Evolutionary conservation across 2,888 invertebrate genomes (phyloP).

Genomic region (Philereme vetulata): DNA sequence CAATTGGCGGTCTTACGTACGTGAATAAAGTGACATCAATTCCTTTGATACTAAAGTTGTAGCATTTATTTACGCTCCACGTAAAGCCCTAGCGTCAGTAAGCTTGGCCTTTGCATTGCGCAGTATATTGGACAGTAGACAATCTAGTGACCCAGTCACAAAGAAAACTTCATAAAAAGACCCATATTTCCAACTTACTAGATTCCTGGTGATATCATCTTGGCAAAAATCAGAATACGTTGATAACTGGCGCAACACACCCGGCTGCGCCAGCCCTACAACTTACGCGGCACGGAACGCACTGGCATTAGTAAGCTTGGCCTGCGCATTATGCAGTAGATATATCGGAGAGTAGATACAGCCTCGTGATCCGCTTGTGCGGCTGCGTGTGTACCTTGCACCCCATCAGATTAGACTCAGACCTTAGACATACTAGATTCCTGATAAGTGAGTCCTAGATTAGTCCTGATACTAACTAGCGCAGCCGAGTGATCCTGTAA

Average conservation of each 20-base stretch:
- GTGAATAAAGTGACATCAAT: too few relatives aligned
- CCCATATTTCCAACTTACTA: too few relatives aligned
- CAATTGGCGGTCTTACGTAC: too few relatives aligned
- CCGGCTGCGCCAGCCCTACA: background rate
- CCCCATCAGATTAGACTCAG: too few relatives aligned
- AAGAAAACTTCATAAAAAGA: too few relatives aligned
- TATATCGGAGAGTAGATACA: slow-evolving; percentile 98
- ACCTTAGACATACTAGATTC: too few relatives aligned
- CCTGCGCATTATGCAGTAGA: slow-evolving; percentile 97
- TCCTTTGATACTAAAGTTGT: too few relatives aligned
- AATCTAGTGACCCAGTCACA: too few relatives aligned
- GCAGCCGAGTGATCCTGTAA: too few relatives aligned
- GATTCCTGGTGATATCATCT: too few relatives aligned
- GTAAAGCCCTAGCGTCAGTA: slow-evolving; percentile 96
- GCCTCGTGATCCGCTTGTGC: slow-evolving; percentile 94
- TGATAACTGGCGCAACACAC: slow-evolving; percentile 30
- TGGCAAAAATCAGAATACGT: slow-evolving; percentile 66
- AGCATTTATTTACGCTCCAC: slow-evolving; percentile 67
- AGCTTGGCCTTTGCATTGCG: slow-evolving; percentile 98
- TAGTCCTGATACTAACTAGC: too few relatives aligned
- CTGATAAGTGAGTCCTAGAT: too few relatives aligned
- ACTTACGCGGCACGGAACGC: slow-evolving; percentile 94
- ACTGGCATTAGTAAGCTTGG: slow-evolving; percentile 97
- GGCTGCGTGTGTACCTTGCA: slow-evolving; percentile 89
- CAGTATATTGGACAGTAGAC: slow-evolving; percentile 96